phyloP scores from a whole-genome alignment of 2,797 vertebrate species.

The Gallirallus australis region DNA sequence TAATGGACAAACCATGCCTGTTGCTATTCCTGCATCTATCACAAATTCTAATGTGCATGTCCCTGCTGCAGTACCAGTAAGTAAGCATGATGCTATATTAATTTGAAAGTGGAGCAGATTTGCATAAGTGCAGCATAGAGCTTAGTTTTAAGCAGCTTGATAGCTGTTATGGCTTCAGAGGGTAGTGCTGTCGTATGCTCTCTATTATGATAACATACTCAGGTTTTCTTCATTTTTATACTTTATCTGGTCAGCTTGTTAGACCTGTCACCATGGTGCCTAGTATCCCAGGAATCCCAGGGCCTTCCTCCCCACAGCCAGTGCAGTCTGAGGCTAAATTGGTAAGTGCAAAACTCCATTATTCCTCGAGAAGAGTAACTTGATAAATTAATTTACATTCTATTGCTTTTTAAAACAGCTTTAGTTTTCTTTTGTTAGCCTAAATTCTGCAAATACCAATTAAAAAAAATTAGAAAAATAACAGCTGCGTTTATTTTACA shows the following conservation, averaged over 20 bases:
- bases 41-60: constrained; percentile 97
- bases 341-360: constrained; percentile 84
- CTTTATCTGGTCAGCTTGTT: constrained; percentile 89
- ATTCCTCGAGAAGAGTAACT: constrained; percentile 59
- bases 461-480: background rate
- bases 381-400: constrained; percentile 19
- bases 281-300: constrained; percentile 97
- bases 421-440: constrained; percentile 12
- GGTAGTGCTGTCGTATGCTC: constrained; percentile 54
- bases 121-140: constrained; percentile 58
- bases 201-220: constrained; percentile 68
- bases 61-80: constrained; percentile 96
- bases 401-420: constrained; percentile 34
- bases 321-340: constrained; percentile 97
- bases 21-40: constrained; percentile 96
- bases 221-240: constrained; percentile 71
- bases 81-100: constrained; percentile 77
- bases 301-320: constrained; percentile 94
- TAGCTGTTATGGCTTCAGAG: constrained; percentile 60
- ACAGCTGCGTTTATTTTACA: background rate
- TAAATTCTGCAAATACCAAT: constrained; percentile 14
- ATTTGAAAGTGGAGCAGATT: constrained; percentile 66
- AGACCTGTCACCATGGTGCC: constrained; percentile 99
- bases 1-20: constrained; percentile 98
- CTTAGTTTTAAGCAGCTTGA: constrained; percentile 53